Evolutionary conservation across 2,888 invertebrate genomes (phyloP), one percentile per base, ranked within the genome.

Genomic region (Eupithecia tripunctaria): DNA sequence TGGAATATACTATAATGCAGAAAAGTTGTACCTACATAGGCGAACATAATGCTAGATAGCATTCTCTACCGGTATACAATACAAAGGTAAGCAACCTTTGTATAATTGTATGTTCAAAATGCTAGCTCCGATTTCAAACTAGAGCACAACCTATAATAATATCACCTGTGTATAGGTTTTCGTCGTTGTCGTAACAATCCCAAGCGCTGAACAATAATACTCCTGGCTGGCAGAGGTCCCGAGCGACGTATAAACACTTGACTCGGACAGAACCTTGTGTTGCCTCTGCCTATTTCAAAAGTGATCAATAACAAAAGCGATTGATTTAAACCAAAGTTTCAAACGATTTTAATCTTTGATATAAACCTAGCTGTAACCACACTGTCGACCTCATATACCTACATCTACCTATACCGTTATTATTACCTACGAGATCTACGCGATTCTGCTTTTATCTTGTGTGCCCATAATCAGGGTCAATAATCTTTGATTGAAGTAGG

Each of bases 171-270:
- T 51, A 12, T 21, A 21, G 51, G 51, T 51, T 51, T 51, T 12
- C 21, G 12, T 12, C 51, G n/a, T 21, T 5, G 43, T 43, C 76
- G 80, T 79, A 80, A 79, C 77, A 59, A 64, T 79, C 79, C 74
- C 77, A 70, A 67, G 75, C 78, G n/a, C n/a, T n/a, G n/a, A n/a
- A n/a, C n/a, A n/a, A n/a, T n/a, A n/a, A n/a, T n/a, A n/a, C n/a
- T n/a, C n/a, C n/a, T n/a, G n/a, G n/a, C n/a, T n/a, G 76, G 78
- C 77, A 74, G 66, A 74, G 71, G 71, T n/a, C n/a, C n/a, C n/a
- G 60, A 69, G 2, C 67, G 63, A 70, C 67, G 12, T 66, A 59
- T 15, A 47, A 71, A 71, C 76, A 79, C 80, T 79, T 76, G 73
- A 80, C 32, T 66, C 56, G 25, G 65, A 62, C 7, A 15, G n/a